Base-by-base conservation (phyloP, 2,113 vertebrate genomes). In the Butastur rufipennis region DNA sequence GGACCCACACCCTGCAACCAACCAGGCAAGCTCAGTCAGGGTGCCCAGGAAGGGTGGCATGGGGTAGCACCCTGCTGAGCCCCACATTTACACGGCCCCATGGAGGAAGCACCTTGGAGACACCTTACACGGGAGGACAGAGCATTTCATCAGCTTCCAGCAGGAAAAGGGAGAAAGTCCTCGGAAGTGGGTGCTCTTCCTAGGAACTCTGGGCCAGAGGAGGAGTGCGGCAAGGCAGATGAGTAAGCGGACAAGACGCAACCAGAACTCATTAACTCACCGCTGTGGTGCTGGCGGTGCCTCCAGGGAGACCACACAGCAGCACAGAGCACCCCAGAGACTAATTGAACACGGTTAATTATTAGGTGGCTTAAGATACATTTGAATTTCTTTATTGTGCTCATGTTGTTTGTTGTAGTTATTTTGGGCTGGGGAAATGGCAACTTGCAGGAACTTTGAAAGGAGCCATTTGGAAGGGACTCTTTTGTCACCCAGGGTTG, bases 291-390 rank as follows among this genome's bases (percentile, higher is more conserved):
- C 85, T 75, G 90, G 11, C 5, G 2, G 20, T 83, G 93, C 94
- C 95, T 81, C 67, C 82, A 70, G 94, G 95, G 91, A 95, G 95
- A 96, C 94, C 96, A 95, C 95, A 97, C 91, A 95, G 86, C 72
- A 81, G 65, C 77, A 88, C 83, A 84, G 83, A 93, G 72, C 75
- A 94, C 55, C 95, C 81, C 17, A 0, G 77, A 89, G 86, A 81
- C 80, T 96, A 94, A 96, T 31, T 94, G 86, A 94, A 71, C 68
- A 3, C 0, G 0, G 72, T 63, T 96, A 94, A 95, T 96, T 94
- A 87, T 94, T 74, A 86, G 72, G 77, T 31, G 40, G 36, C 86
- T 92, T 73, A 58, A 93, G 82, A 88, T 70, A 36, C 3, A 90
- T 94, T 91, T 94, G 67, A 88, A 95, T 90, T 62, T 86, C 80